Conservation (phyloP, 2,113 vertebrate genomes). For the Girardinichthys multiradiatus region DNA sequence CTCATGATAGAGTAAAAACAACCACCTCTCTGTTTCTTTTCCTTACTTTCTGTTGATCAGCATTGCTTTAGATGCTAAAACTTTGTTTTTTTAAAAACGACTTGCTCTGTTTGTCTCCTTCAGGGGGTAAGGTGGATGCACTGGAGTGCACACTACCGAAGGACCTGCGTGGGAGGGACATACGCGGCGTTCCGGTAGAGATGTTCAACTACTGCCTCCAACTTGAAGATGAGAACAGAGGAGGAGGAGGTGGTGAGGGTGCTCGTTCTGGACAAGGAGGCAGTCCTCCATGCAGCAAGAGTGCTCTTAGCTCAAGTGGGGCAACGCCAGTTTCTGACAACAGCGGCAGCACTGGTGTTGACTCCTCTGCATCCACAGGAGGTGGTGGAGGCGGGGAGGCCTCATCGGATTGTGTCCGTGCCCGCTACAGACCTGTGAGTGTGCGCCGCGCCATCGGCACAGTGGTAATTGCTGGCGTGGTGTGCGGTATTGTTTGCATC, state of each 20-base stretch:
- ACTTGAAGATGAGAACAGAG: conserved; percentile 89
- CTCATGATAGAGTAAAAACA: conserved; percentile 61
- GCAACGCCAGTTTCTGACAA: conserved; percentile 56
- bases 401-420: conserved; percentile 80
- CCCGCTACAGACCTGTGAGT: conserved; percentile 90
- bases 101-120: conserved; percentile 36
- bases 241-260: conserved; percentile 42
- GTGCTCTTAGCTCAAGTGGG: conserved; percentile 53
- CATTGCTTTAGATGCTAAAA: conserved; percentile 42
- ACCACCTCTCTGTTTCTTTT: conserved; percentile 30
- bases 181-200: conserved; percentile 93
- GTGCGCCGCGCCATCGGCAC: conserved; percentile 96
- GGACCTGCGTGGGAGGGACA: conserved; percentile 95
- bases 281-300: conserved; percentile 85
- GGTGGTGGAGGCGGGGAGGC: conserved; percentile 53
- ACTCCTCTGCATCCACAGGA: conserved; percentile 78
- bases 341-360: conserved; percentile 65
- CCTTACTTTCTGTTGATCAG: conserved; percentile 54
- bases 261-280: conserved; percentile 73
- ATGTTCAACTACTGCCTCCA: conserved; percentile 99
- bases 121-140: conserved; percentile 95
- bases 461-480: conserved; percentile 94
- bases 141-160: conserved; percentile 96
- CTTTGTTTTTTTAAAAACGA: conserved; percentile 37
- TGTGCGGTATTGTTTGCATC: conserved; percentile 96